Evolutionary conservation across 2,888 invertebrate species (phyloP), one percentile per base, ranked within the genome.

Genomic region (Tenthredo livida): DNA sequence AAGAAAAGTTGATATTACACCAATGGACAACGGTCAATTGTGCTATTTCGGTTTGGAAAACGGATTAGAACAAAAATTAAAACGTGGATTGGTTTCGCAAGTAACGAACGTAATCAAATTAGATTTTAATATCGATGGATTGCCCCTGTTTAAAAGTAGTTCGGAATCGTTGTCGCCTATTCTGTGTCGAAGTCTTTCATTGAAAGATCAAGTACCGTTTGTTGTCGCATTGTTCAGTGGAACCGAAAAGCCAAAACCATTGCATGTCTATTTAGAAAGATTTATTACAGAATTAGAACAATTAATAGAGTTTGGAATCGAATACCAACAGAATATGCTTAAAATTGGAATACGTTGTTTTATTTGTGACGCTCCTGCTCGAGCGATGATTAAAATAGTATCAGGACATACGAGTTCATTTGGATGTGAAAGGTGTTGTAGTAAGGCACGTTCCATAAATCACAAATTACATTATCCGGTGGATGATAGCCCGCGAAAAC

Each of bases 291-390:
- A 77, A 54, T 77, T 77, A 29, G 47, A 77, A 77, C 29, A 50
- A 29, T 43, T 77, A 77, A 29, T 50, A 12, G 47, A 25, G 29
- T 40, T 25, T 21, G 77, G 77, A 77, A 77, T 77, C 54, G 77
- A 77, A 50, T 77, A 50, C 50, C 7, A 77, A 77, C 47, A 77
- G 17, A 47, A 77, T 54, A 15, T 54, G 33, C 54, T 50, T 0
- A 37, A 54, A 50, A 77, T 77, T 17, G 77, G 54, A 50, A 50
- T 77, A 77, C 77, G 77, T 29, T 77, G 77, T 29, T 77, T 77
- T 17, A 54, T 77, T 77, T 50, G 77, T 40, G 54, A 77, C 40
- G 77, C 77, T 77, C 77, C 77, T 40, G 77, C 77, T 77, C 77
- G 77, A 77, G 47, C 50, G 25, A 54, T 77, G 77, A 2, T 47